These are phyloP conservation scores for Zootoca vivipara DNA, from an alignment of 2,113 vertebrate species.

Conservation along the genomic window DNA sequence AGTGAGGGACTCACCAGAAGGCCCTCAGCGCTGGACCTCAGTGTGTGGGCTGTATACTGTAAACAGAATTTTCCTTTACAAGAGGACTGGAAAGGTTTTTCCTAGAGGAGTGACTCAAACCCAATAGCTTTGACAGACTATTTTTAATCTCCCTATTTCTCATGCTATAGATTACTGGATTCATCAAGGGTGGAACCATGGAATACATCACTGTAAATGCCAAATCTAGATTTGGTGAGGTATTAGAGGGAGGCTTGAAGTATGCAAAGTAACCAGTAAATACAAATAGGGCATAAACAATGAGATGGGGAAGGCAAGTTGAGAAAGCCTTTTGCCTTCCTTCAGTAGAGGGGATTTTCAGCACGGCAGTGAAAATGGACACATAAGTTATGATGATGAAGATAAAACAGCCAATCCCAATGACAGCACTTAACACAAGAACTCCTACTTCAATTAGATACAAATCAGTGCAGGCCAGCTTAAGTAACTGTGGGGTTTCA, in stretches of 20 bases:
- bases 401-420: background rate
- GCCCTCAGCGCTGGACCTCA: too few species aligned
- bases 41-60: too few species aligned
- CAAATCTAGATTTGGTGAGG: background rate
- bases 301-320: conserved; percentile 5
- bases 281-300: background rate
- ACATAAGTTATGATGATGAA: background rate
- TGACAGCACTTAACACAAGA: background rate
- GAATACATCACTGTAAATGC: background rate
- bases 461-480: background rate
- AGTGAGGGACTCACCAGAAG: too few species aligned
- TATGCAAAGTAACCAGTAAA: background rate
- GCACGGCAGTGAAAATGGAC: background rate
- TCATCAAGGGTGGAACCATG: background rate
- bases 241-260: background rate
- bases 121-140: background rate
- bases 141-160: background rate
- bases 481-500: background rate
- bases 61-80: too few species aligned
- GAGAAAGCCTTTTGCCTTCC: background rate
- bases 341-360: background rate
- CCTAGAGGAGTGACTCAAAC: too few species aligned
- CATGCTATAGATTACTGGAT: conserved; percentile 8
- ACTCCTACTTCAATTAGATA: background rate
- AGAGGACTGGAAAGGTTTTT: too few species aligned